Percentiles rank a stretch among this genome's conserved stretches.
Conservation (phyloP, 2,797 vertebrate species). For the Cyclopterus lumpus region DNA sequence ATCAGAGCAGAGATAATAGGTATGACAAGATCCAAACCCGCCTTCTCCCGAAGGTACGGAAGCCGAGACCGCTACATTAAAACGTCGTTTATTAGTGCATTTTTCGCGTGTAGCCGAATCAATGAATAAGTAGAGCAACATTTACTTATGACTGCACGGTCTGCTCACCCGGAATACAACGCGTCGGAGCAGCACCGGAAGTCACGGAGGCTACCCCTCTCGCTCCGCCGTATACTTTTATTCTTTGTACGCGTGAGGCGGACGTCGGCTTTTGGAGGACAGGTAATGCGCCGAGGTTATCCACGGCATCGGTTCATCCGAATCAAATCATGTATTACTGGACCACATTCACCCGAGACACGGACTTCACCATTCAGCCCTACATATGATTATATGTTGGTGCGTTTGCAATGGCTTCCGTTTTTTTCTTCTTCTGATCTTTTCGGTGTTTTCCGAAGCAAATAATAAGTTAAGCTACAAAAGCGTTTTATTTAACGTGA, state of each 20-base stretch:
- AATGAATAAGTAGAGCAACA: too few species aligned
- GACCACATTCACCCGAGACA: too few species aligned
- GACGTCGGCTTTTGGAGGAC: slow-evolving; percentile 34
- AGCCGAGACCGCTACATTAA: neutral
- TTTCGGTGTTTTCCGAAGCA: neutral
- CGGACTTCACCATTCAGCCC: too few species aligned
- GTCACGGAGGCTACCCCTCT: accelerated
- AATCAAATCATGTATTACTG: neutral
- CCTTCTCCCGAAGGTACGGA: neutral
- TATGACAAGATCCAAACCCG: slow-evolving; percentile 12
- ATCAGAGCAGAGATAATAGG: slow-evolving; percentile 1
- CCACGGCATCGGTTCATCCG: neutral
- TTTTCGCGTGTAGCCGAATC: accelerated
- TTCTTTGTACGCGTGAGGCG: neutral
- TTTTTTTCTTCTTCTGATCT: neutral
- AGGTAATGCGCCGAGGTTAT: neutral
- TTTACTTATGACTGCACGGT: too few species aligned
- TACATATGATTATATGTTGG: neutral
- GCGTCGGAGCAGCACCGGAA: neutral
- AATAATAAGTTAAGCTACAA: neutral
- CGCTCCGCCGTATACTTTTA: accelerated
- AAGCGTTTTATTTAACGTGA: too few species aligned
- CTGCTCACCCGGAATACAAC: neutral
- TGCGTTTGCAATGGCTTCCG: slow-evolving; percentile 1
- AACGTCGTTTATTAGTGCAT: accelerated